Conservation (phyloP, 2,797 vertebrate species). For the Setipinna tenuifilis region DNA sequence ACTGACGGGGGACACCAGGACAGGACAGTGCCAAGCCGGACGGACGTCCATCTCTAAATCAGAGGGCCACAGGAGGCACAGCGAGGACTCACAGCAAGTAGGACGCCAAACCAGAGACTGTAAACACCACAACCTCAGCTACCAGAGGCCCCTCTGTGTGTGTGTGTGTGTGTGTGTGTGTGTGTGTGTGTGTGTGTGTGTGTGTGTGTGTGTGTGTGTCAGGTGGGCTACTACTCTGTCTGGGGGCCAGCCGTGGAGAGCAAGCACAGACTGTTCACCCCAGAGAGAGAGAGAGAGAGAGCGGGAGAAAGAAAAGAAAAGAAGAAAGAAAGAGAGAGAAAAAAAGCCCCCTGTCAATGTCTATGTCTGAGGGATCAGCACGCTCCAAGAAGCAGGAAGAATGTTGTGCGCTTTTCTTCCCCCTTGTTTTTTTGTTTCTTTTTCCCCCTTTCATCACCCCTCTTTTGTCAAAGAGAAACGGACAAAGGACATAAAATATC, state of each 20-base stretch:
- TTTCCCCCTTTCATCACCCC: conserved; percentile 42
- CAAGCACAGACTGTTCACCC: conserved; percentile 40
- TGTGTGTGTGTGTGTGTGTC: background rate
- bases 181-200: background rate
- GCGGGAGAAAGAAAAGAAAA: background rate
- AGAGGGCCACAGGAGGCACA: conserved; percentile 50
- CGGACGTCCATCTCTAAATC: conserved; percentile 6
- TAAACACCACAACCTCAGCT: background rate
- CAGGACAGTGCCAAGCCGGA: background rate
- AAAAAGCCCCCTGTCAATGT: conserved; percentile 29
- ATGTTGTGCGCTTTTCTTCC: conserved; percentile 46
- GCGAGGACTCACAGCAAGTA: conserved; percentile 20
- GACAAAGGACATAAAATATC: conserved; percentile 23
- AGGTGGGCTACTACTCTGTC: conserved; percentile 31
- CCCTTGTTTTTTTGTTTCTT: background rate
- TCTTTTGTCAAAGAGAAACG: conserved; percentile 56
- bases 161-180: background rate
- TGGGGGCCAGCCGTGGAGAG: conserved; percentile 46
- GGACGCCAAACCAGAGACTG: conserved; percentile 25
- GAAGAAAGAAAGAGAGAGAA: background rate
- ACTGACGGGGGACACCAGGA: background rate
- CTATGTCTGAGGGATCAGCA: conserved; percentile 46
- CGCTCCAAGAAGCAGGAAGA: conserved; percentile 36
- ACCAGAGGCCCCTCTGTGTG: background rate
- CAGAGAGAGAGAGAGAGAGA: background rate